These are phyloP conservation scores for Probosciger aterrimus DNA, from an alignment of 2,113 vertebrate species.

Conservation along the genomic window DNA sequence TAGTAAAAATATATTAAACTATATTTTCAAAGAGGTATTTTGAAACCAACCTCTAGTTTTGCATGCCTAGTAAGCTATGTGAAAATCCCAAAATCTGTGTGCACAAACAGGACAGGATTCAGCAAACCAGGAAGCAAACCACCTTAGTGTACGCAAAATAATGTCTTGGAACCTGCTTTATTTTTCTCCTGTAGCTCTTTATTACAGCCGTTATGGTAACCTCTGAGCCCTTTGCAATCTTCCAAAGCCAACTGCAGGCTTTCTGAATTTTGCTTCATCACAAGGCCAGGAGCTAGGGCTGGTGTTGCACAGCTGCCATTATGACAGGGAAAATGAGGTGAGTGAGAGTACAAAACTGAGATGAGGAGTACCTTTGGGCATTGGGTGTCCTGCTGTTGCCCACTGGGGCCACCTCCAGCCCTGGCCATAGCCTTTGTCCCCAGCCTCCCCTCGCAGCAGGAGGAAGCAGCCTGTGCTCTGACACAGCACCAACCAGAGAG, in stretches of 20 bases:
- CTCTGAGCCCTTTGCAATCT: background rate
- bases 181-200: background rate
- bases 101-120: background rate
- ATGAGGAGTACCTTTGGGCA: background rate
- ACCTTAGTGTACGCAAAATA: background rate
- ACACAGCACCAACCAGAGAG: too few relatives aligned
- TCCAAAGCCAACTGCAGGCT: background rate
- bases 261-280: background rate
- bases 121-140: background rate
- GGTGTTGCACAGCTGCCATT: background rate
- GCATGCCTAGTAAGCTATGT: background rate
- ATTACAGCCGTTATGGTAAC: background rate
- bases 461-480: background rate
- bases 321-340: background rate
- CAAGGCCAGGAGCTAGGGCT: background rate
- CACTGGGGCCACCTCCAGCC: background rate
- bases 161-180: background rate
- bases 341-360: background rate
- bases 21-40: background rate
- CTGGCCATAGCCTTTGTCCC: fast-evolving
- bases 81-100: background rate
- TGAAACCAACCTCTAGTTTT: background rate
- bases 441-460: background rate
- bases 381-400: background rate
- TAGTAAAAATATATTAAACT: background rate